phyloP scores from a whole-genome alignment of 2,888 invertebrate genomes.

The Plebejus melissa region DNA sequence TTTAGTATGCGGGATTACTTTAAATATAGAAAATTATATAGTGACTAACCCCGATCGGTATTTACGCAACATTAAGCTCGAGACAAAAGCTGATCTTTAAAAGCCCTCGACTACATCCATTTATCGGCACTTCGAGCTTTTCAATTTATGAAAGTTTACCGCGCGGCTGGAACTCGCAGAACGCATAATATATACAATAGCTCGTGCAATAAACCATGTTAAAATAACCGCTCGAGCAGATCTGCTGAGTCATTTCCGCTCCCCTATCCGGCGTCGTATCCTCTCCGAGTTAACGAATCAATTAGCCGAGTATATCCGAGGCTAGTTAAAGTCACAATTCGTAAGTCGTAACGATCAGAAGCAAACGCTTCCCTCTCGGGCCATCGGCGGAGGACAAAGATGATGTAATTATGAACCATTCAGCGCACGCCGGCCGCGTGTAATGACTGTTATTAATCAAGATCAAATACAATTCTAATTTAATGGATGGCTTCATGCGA shows the following conservation, averaged over 20 bases:
- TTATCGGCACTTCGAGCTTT: slow-evolving; percentile 4
- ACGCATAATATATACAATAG: slow-evolving; percentile 14
- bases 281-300: slow-evolving; percentile 45
- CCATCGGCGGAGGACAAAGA: slow-evolving; percentile 69
- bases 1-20: slow-evolving; percentile 6
- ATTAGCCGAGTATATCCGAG: slow-evolving; percentile 45
- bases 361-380: slow-evolving; percentile 54
- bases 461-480: slow-evolving; percentile 42
- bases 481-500: slow-evolving; percentile 33
- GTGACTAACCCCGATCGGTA: slow-evolving; percentile 8
- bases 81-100: slow-evolving; percentile 15
- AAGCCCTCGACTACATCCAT: slow-evolving; percentile 2
- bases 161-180: neutral
- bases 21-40: slow-evolving; percentile 13
- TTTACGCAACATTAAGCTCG: slow-evolving; percentile 17
- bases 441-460: slow-evolving; percentile 64
- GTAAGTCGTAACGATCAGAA: slow-evolving; percentile 71
- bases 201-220: neutral
- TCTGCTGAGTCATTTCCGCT: slow-evolving; percentile 51
- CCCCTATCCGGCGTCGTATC: slow-evolving; percentile 51
- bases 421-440: slow-evolving; percentile 57
- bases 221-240: slow-evolving; percentile 21
- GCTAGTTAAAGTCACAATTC: slow-evolving; percentile 64
- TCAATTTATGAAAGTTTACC: neutral
- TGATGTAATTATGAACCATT: slow-evolving; percentile 73